Conservation (phyloP, 2,797 vertebrate genomes). For the Selene dorsalis region DNA sequence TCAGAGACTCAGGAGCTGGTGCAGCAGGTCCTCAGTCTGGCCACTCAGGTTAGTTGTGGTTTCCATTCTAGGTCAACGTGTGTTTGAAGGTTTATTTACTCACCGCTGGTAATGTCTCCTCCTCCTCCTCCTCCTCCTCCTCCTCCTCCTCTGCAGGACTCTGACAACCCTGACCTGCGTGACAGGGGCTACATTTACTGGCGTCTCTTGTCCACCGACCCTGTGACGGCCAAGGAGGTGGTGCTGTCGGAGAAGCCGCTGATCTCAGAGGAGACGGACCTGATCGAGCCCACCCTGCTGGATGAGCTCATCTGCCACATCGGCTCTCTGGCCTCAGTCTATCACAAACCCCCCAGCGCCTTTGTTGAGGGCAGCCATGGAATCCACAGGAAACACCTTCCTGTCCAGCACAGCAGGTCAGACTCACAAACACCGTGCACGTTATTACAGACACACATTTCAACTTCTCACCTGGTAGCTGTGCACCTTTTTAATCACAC, state of each 20-base stretch:
- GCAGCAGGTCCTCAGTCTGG: constrained; percentile 97
- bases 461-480: neutral
- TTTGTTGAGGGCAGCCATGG: constrained; percentile 98
- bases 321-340: constrained; percentile 94
- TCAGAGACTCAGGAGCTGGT: constrained; percentile 98
- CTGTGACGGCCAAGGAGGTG: constrained; percentile 97
- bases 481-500: neutral
- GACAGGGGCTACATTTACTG: constrained; percentile 99
- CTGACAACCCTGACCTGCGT: constrained; percentile 97
- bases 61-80: neutral
- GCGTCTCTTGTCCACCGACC: constrained; percentile 97
- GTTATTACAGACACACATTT: neutral
- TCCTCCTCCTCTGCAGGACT: constrained; percentile 85
- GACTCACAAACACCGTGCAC: constrained; percentile 1
- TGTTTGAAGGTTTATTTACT: neutral
- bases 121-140: neutral
- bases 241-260: constrained; percentile 96
- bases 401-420: constrained; percentile 96
- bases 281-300: constrained; percentile 95
- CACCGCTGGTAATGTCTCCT: neutral
- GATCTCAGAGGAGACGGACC: constrained; percentile 97
- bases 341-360: constrained; percentile 97
- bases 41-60: constrained; percentile 89
- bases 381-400: constrained; percentile 96
- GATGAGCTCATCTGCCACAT: constrained; percentile 98